Conservation (phyloP, 2,113 vertebrate genomes). For the Pagrus major region DNA sequence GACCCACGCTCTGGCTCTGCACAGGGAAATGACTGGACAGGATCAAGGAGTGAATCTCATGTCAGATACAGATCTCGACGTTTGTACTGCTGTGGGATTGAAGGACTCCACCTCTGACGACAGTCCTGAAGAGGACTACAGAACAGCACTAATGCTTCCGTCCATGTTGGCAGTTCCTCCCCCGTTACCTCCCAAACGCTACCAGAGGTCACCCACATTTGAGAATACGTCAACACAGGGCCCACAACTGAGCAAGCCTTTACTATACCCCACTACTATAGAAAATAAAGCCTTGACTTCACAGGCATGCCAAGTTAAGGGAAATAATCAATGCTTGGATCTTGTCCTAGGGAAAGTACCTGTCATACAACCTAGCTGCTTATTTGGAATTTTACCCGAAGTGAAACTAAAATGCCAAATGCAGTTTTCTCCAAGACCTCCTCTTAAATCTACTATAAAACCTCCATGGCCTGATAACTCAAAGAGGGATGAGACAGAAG, state of each 20-base stretch:
- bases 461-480: not conserved
- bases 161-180: not conserved
- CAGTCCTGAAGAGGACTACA: not conserved
- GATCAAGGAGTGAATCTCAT: not conserved
- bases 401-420: not conserved
- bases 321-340: not conserved
- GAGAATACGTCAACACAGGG: not conserved
- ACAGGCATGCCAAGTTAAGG: not conserved
- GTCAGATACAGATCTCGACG: not conserved
- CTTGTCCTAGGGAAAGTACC: no score
- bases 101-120: not conserved
- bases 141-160: not conserved
- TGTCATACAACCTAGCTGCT: not conserved
- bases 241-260: not conserved
- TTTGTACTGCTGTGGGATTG: not conserved
- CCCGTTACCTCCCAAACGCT: not conserved
- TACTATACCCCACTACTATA: no score
- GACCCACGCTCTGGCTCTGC: not conserved
- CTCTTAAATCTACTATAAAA: not conserved
- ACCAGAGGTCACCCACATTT: not conserved
- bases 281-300: not conserved
- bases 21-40: not conserved
- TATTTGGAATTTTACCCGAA: not conserved
- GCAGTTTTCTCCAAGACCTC: not conserved
- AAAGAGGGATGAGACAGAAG: not conserved